Evolutionary conservation across 2,113 vertebrate genomes (phyloP).

Genomic region (Dicentrarchus labrax): DNA sequence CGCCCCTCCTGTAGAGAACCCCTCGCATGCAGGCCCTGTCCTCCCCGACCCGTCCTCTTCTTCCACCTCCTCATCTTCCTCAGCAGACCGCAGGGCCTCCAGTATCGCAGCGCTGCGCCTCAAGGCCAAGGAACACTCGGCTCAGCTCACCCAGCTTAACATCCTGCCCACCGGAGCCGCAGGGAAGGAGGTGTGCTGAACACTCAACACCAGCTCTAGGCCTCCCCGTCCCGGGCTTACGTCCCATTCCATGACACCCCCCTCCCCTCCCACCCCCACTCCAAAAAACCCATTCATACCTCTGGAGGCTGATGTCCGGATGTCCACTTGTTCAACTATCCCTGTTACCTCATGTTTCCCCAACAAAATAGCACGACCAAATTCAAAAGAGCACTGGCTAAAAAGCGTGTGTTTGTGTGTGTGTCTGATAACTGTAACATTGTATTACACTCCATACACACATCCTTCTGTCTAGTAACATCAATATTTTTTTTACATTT

Average conservation of each 20-base stretch:
- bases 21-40: conserved; percentile 87
- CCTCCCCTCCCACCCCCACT: not conserved
- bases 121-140: conserved; percentile 97
- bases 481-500: not conserved
- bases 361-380: conserved; percentile 90
- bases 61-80: conserved; percentile 80
- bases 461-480: conserved; percentile 4
- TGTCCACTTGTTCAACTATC: conserved; percentile 46
- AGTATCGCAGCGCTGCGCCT: conserved; percentile 96
- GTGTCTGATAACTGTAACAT: conserved; percentile 49
- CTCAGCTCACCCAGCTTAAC: conserved; percentile 98
- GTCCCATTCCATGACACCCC: conserved; percentile 63
- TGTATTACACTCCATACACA: conserved; percentile 32
- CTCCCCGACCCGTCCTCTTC: conserved; percentile 81
- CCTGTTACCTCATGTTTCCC: conserved; percentile 67
- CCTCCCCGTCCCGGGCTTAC: conserved; percentile 50
- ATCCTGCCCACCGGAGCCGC: conserved; percentile 93
- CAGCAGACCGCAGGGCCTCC: conserved; percentile 93
- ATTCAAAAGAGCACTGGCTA: conserved; percentile 83
- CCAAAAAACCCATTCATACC: conserved; percentile 53
- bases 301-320: conserved; percentile 61
- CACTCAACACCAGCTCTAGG: conserved; percentile 63
- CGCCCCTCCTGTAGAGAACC: conserved; percentile 88
- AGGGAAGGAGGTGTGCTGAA: conserved; percentile 99
- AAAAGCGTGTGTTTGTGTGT: conserved; percentile 59